Base-by-base conservation (phyloP, 37 sponge, comb jelly and placozoan species). In the Beroe ovata region DNA sequence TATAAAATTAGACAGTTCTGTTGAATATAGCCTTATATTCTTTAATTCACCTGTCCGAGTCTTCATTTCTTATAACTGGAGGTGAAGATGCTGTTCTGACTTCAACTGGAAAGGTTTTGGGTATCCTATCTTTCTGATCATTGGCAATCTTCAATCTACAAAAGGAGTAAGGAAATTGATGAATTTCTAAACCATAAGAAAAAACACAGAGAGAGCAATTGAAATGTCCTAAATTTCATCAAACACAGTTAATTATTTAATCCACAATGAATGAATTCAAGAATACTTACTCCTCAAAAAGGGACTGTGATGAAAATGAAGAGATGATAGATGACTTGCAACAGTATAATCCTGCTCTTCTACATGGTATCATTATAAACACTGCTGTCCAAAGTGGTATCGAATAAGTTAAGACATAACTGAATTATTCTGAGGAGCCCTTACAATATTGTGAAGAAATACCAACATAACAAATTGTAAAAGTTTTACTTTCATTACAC, bases 31-130 rank as follows among this genome's bases (percentile, higher is more conserved):
- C n/a, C n/a, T n/a, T n/a, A n/a, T n/a, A n/a, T n/a, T n/a, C n/a
- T n/a, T n/a, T n/a, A n/a, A n/a, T n/a, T n/a, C 6, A 62, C 63
- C 63, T 62, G 21, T 62, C 63, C 26, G 21, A 28, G 23, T 6
- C 63, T 4, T 62, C 23, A 18, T 8, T 16, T 29, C 63, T 8
- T 6, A 28, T 6, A 28, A 33, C 33, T 34, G 69, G 69, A 18
- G 69, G 69, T 3, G 69, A 66, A 4, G 69, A 66, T 33, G 69
- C 69, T 66, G 69, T 14, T 30, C 30, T 66, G 6, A 66, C 25
- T 32, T 66, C 69, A 30, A 66, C 69, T 2, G 69, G 69, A 66
- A 66, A 66, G 33, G 69, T 66, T 66, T 66, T 66, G 1, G 69
- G 69, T 29, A 30, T 32, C 2, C 30, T 33, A 1, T 66, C 34